phyloP scores from a whole-genome alignment of 1,140 invertebrate genomes.

The Trachymyrmex septentrionalis region DNA sequence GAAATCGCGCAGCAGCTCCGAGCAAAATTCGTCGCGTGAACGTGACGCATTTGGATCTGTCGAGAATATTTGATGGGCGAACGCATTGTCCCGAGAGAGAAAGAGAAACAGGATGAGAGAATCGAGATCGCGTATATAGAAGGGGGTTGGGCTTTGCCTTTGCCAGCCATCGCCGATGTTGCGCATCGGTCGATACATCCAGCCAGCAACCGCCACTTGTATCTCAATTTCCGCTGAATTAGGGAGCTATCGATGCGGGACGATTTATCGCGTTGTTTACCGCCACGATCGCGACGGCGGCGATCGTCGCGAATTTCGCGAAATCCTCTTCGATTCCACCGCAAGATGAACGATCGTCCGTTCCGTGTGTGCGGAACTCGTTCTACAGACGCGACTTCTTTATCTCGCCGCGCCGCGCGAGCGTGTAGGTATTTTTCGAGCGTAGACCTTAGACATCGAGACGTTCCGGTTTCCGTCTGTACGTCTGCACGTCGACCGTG shows the following conservation, averaged over 20 bases:
- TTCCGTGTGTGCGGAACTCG: background rate
- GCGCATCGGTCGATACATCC: constrained; percentile 58
- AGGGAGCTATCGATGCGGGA: constrained; percentile 56
- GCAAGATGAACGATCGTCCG: background rate
- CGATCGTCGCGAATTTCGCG: constrained; percentile 37
- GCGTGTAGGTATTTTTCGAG: background rate
- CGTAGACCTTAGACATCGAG: background rate
- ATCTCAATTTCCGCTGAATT: constrained; percentile 65
- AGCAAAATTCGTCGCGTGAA: constrained; percentile 22
- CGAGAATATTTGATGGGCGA: constrained; percentile 55
- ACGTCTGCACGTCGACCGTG: background rate
- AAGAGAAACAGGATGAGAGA: constrained; percentile 13
- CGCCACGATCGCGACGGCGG: constrained; percentile 16
- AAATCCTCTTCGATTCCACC: background rate
- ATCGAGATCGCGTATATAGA: background rate
- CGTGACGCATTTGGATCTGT: constrained; percentile 44
- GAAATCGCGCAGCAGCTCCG: constrained; percentile 21
- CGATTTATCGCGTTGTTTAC: constrained; percentile 64
- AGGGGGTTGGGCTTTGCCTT: constrained; percentile 37
- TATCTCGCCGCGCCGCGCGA: background rate
- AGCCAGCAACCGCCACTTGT: constrained; percentile 61
- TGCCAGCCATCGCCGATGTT: constrained; percentile 49
- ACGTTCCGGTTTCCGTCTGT: constrained; percentile 1
- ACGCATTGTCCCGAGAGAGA: constrained; percentile 29
- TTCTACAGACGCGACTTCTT: background rate